Percentiles rank a stretch among this genome's conserved stretches.
phyloP scores from a whole-genome alignment of 1,140 invertebrate species.

The Schmidtea mediterranea region DNA sequence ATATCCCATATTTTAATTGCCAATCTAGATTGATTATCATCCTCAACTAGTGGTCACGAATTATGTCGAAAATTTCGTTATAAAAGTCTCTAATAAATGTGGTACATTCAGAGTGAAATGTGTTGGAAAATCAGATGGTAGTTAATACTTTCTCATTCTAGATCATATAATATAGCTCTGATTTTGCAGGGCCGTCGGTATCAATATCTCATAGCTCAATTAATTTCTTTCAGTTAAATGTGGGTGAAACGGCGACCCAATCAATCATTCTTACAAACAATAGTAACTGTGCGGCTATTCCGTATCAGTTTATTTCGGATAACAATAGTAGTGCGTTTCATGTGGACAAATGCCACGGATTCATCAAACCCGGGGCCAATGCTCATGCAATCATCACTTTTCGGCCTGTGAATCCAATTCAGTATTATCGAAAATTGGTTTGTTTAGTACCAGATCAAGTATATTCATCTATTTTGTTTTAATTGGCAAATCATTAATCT shows the following conservation, averaged over 20 bases:
- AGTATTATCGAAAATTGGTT: conserved; percentile 18
- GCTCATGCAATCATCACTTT: conserved; percentile 17
- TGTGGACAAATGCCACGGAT: conserved; percentile 14
- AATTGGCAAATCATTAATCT: too few relatives aligned
- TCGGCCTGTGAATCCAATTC: conserved; percentile 19
- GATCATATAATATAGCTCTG: too few relatives aligned
- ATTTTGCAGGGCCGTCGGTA: conserved; percentile 16
- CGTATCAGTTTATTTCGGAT: conserved; percentile 24
- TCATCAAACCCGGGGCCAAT: conserved; percentile 13
- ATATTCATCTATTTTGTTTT: neutral
- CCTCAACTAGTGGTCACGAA: too few relatives aligned
- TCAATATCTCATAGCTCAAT: conserved; percentile 13
- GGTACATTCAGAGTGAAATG: too few relatives aligned
- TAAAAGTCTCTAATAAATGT: too few relatives aligned
- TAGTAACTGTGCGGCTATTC: conserved; percentile 16
- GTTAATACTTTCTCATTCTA: too few relatives aligned
- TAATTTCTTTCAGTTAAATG: conserved; percentile 20
- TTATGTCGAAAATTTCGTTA: too few relatives aligned
- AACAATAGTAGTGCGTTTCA: conserved; percentile 22
- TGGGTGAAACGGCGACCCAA: conserved; percentile 13
- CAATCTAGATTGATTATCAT: too few relatives aligned
- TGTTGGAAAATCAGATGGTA: too few relatives aligned
- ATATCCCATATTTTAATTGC: too few relatives aligned
- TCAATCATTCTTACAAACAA: conserved; percentile 19
- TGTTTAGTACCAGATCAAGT: conserved; percentile 25